Evolutionary conservation across 1,140 invertebrate genomes (phyloP).

Genomic region (Pomacea maculata): DNA sequence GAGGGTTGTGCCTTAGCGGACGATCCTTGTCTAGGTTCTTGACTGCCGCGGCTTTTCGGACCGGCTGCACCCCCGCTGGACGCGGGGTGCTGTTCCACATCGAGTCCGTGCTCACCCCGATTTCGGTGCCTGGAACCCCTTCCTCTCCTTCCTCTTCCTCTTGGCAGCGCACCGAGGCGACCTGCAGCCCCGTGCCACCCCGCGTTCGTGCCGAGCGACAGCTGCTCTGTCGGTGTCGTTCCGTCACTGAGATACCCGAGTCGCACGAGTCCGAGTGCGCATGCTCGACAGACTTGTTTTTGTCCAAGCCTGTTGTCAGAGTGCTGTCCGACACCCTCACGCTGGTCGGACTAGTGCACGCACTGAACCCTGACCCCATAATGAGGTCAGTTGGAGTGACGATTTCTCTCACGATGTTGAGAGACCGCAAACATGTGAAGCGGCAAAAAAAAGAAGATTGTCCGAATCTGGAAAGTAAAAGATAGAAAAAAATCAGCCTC

Average conservation of each 20-base stretch:
- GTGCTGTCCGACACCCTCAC: constrained; percentile 5
- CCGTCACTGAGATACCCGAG: constrained; percentile 16
- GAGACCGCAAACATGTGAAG: background rate
- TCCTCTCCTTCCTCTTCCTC: constrained; percentile 10
- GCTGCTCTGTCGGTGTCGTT: background rate
- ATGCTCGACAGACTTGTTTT: background rate
- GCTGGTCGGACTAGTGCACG: constrained; percentile 15
- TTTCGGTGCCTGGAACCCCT: constrained; percentile 6
- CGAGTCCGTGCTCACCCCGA: constrained; percentile 17
- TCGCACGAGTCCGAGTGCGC: constrained; percentile 18
- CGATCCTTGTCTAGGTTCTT: background rate
- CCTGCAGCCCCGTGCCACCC: background rate
- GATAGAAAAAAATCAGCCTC: background rate
- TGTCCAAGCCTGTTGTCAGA: background rate
- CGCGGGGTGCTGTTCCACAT: constrained; percentile 7
- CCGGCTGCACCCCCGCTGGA: background rate
- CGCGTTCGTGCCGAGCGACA: background rate
- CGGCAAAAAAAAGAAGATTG: background rate
- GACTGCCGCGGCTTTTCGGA: background rate
- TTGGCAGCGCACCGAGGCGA: too few species aligned
- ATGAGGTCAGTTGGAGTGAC: background rate
- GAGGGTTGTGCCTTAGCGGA: background rate
- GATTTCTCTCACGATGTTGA: background rate
- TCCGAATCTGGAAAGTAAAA: background rate
- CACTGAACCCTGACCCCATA: constrained; percentile 28